Evolutionary conservation across 2,113 vertebrate species (phyloP).

Genomic region (Rhagologus leucostigma): DNA sequence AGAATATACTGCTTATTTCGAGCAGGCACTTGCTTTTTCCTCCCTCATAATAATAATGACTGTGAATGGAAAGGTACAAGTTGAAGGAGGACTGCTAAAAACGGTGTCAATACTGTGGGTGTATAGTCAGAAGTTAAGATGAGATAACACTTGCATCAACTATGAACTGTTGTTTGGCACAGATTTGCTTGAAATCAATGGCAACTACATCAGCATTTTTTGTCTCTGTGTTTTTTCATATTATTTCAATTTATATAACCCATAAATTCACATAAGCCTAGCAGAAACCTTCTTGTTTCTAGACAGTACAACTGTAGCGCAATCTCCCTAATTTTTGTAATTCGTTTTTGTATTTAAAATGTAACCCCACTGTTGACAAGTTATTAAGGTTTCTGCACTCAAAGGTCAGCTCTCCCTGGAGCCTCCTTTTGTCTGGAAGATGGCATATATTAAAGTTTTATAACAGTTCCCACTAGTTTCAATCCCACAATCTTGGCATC

Average conservation of each 20-base stretch:
- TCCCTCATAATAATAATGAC: background rate
- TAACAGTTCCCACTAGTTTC: background rate
- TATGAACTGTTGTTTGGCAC: background rate
- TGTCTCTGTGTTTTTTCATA: background rate
- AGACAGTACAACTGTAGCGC: background rate
- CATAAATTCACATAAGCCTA: background rate
- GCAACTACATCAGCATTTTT: background rate
- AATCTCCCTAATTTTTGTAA: background rate
- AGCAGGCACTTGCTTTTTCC: background rate
- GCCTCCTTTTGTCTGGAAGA: slow-evolving; percentile 27
- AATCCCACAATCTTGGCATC: slow-evolving; percentile 12
- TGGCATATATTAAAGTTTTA: slow-evolving; percentile 57
- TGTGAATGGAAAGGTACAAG: background rate
- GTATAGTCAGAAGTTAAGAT: slow-evolving; percentile 6
- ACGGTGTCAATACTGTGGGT: background rate
- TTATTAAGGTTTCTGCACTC: background rate
- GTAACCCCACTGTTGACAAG: background rate
- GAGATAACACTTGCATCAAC: background rate
- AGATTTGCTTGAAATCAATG: background rate
- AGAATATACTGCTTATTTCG: background rate
- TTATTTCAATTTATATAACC: background rate
- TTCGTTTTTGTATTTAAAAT: background rate
- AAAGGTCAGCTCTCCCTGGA: slow-evolving; percentile 21
- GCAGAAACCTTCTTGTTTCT: background rate
- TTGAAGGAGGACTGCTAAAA: background rate